A percentile compares a stretch with the other conserved stretches of the same genome.
phyloP scores from a whole-genome alignment of 2,888 invertebrate genomes.

The Tenthredo livida region DNA sequence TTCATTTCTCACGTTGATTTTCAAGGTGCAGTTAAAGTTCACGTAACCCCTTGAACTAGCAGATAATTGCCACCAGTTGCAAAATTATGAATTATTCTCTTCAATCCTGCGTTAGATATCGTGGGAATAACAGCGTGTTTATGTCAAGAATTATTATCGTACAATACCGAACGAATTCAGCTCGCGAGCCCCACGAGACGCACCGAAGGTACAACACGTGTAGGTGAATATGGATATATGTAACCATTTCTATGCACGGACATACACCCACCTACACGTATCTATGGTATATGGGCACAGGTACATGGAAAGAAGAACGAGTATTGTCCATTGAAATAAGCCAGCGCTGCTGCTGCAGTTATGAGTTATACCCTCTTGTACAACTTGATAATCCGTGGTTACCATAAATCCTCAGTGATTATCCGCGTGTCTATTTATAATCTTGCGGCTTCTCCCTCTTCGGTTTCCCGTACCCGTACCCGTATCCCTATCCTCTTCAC shows the following conservation, averaged over 20 bases:
- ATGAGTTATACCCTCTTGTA: conserved; percentile 78
- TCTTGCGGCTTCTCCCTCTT: conserved; percentile 62
- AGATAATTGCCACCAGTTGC: not conserved
- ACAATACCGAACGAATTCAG: conserved; percentile 29
- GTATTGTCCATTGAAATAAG: conserved; percentile 76
- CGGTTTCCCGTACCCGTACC: conserved; percentile 11
- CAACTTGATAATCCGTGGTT: conserved; percentile 78
- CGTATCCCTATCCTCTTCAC: not conserved
- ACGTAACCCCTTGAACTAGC: not conserved
- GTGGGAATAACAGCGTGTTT: conserved; percentile 30
- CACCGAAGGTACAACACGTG: not conserved
- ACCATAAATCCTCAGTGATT: conserved; percentile 78
- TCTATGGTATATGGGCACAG: conserved; percentile 23
- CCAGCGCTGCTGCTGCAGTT: conserved; percentile 63
- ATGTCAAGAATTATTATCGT: conserved; percentile 22
- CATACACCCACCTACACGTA: conserved; percentile 43
- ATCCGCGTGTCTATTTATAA: conserved; percentile 78
- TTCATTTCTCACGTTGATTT: not conserved
- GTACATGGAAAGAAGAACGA: conserved; percentile 66
- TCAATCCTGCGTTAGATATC: not conserved
- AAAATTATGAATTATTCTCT: not conserved
- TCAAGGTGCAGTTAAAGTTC: not conserved
- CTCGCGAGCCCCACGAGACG: not conserved
- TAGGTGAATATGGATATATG: not conserved
- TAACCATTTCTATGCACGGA: not conserved